phyloP scores from a whole-genome alignment of 2,888 invertebrate genomes.

The Caenorhabditis japonica region DNA sequence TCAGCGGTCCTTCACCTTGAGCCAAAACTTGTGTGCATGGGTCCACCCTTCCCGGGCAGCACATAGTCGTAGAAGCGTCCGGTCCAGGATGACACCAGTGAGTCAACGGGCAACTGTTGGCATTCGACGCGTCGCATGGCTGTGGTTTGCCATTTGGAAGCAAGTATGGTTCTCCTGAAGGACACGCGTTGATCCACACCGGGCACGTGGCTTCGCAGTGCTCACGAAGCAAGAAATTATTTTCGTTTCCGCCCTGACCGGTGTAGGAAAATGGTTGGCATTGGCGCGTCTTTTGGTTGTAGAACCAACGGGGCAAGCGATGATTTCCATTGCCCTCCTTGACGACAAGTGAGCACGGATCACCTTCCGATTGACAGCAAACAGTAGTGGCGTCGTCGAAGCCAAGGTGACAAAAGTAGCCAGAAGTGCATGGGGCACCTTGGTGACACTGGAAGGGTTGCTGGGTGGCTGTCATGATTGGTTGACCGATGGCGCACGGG shows the following conservation, averaged over 20 bases:
- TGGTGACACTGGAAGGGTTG: slow-evolving; percentile 66
- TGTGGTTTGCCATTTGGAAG: slow-evolving; percentile 58
- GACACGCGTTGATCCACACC: slow-evolving; percentile 72
- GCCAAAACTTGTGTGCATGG: slow-evolving; percentile 61
- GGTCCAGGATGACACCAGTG: slow-evolving; percentile 72
- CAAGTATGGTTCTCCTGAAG: slow-evolving; percentile 68
- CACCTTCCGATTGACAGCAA: slow-evolving; percentile 70
- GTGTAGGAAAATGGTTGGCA: slow-evolving; percentile 72
- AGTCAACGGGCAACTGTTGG: slow-evolving; percentile 65
- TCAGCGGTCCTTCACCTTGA: slow-evolving; percentile 67
- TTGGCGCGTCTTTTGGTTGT: slow-evolving; percentile 60
- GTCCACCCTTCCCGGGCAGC: slow-evolving; percentile 70
- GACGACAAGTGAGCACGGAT: slow-evolving; percentile 65
- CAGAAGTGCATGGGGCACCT: slow-evolving; percentile 57
- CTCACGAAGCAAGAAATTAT: slow-evolving; percentile 72
- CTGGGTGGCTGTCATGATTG: slow-evolving; percentile 61
- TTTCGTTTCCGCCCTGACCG: slow-evolving; percentile 73
- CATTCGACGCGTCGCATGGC: slow-evolving; percentile 49
- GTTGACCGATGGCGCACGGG: slow-evolving; percentile 70
- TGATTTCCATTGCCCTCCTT: slow-evolving; percentile 60
- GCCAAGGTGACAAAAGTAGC: slow-evolving; percentile 74
- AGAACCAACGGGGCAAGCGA: slow-evolving; percentile 62
- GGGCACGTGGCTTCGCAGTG: slow-evolving; percentile 73
- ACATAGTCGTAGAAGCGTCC: slow-evolving; percentile 65
- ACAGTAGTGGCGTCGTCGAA: slow-evolving; percentile 70